Evolutionary conservation across 2,888 invertebrate species (phyloP), one percentile per base, ranked within the genome.

Genomic region (Leptogaster cylindrica): DNA sequence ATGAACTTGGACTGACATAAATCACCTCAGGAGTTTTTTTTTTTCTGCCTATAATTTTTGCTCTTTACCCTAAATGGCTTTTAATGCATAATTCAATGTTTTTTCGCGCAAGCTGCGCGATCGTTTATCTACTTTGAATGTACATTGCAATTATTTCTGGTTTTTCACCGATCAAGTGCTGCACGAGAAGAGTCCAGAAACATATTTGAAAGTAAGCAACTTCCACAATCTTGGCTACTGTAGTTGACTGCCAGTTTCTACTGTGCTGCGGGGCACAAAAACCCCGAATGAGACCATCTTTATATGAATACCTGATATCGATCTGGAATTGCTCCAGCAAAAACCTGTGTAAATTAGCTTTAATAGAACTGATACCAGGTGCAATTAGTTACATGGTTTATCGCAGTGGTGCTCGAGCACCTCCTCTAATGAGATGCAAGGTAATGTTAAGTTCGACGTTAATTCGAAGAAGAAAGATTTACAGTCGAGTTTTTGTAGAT

Each of bases 1-100:
- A 69, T 69, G 69, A 65, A 69, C 69, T 69, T 67, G 69, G 67
- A 61, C 50, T 61, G 46, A 67, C 58, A 69, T 67, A 69, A 69
- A 69, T 69, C 69, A 69, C 69, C 67, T 51, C 25, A 31, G 44
- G 44, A 51, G 50, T 50, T 51, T 65, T 65, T 65, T 65, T 51
- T 12, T 16, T 27, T 39, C n/a, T n/a, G n/a, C n/a, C n/a, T 14
- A 51, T 51, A 65, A 33, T 50, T 65, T 65, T 65, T 36, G 33
- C 51, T 65, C 51, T 64, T 65, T 51, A 33, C 65, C 50, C 50
- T 51, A 65, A 65, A 65, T 65, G 65, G 65, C 23, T 36, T 39
- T 65, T 65, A 65, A 65, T 65, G 51, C 65, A 65, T 65, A 65
- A 65, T 65, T 50, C 65, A 65, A 18, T n/a, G 16, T 61, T 61